Percentiles rank a stretch among this genome's conserved stretches.
Conservation (phyloP, 2,797 vertebrate species). For the Euphonia xanthogaster region DNA sequence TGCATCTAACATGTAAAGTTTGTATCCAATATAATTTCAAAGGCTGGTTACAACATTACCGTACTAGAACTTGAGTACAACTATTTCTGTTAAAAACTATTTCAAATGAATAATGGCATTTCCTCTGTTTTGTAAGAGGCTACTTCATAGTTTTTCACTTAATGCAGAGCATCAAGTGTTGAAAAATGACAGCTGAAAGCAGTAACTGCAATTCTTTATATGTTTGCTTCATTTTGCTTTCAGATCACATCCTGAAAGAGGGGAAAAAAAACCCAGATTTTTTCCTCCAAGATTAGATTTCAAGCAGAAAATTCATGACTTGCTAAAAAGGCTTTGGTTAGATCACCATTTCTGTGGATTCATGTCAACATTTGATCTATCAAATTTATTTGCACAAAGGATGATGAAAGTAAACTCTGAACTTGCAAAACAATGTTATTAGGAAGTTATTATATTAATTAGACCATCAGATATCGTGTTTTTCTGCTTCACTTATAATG, state of each 20-base stretch:
- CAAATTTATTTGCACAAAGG: constrained; percentile 6
- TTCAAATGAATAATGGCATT: background rate
- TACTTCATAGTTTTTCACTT: background rate
- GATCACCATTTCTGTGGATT: background rate
- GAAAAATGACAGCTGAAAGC: background rate
- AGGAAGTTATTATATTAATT: constrained; percentile 29
- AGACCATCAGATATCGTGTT: background rate
- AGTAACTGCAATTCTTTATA: background rate
- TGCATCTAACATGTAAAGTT: background rate
- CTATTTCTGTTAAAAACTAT: background rate
- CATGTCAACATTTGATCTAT: constrained; percentile 8
- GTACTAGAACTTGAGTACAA: background rate
- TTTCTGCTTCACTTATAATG: background rate
- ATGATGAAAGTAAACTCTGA: constrained; percentile 21
- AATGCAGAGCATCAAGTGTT: background rate
- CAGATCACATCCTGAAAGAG: background rate
- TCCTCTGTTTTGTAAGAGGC: background rate
- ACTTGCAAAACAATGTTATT: background rate
- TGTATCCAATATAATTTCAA: background rate
- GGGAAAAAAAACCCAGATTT: background rate
- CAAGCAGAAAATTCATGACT: background rate
- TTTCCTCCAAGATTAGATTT: background rate
- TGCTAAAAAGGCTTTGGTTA: background rate
- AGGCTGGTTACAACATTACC: background rate
- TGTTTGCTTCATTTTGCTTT: background rate